These are phyloP conservation scores for Athene cunicularia DNA, from an alignment of 2,113 vertebrate genomes.

Conservation along the genomic window DNA sequence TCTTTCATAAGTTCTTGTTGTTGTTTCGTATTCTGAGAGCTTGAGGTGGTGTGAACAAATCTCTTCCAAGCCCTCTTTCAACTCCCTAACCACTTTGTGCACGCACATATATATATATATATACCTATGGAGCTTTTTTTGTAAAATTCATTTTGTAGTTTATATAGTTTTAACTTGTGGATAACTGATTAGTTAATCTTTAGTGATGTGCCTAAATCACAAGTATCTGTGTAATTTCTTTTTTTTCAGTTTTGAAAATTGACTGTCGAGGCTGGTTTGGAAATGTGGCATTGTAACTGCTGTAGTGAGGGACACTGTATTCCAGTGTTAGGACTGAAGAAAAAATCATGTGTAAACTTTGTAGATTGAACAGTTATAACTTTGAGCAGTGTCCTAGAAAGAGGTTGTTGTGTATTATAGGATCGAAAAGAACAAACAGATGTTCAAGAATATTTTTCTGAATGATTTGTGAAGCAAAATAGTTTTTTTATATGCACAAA, in stretches of 20 bases:
- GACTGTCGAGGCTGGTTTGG: neutral
- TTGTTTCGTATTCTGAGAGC: neutral
- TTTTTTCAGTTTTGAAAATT: neutral
- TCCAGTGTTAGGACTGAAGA: neutral
- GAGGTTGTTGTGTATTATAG: neutral
- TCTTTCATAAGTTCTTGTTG: neutral
- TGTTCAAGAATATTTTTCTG: neutral
- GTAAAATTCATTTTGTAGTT: neutral
- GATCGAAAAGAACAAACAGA: neutral
- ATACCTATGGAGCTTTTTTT: neutral
- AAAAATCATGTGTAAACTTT: neutral
- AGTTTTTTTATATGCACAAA: neutral
- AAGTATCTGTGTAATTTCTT: neutral
- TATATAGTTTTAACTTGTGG: neutral
- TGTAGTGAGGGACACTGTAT: fast-evolving
- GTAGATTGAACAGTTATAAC: neutral
- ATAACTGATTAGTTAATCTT: neutral
- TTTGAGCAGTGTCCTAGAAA: neutral
- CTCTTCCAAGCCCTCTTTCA: neutral
- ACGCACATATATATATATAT: fast-evolving
- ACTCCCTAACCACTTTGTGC: neutral
- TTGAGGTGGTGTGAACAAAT: neutral
- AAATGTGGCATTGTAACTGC: neutral
- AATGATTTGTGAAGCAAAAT: neutral
- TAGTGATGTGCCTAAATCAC: neutral